Evolutionary conservation across 1,140 invertebrate species (phyloP).

Genomic region (Mercenaria mercenaria): DNA sequence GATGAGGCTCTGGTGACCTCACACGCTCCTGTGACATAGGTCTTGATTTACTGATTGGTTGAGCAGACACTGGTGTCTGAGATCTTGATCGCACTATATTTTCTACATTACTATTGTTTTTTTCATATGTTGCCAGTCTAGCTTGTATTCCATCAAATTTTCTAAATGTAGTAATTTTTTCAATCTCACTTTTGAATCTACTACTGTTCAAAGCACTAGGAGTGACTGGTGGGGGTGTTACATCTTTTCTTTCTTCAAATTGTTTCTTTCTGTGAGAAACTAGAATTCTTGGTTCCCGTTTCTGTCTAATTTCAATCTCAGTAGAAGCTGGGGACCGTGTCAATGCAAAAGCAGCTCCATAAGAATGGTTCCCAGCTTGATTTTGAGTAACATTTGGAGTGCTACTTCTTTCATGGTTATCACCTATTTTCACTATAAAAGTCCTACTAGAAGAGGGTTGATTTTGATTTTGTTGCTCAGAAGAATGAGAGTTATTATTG

Average conservation of each 20-base stretch:
- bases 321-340: constrained; percentile 76
- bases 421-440: constrained; percentile 75
- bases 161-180: constrained; percentile 78
- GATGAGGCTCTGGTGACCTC: constrained; percentile 48
- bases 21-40: constrained; percentile 62
- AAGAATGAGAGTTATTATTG: constrained; percentile 51
- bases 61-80: constrained; percentile 49
- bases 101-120: constrained; percentile 45
- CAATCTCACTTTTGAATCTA: constrained; percentile 81
- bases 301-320: constrained; percentile 76
- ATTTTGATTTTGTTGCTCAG: constrained; percentile 66
- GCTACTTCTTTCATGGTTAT: constrained; percentile 64
- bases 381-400: constrained; percentile 34
- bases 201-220: constrained; percentile 42
- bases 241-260: constrained; percentile 79
- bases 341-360: constrained; percentile 80
- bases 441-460: constrained; percentile 62
- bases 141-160: constrained; percentile 80
- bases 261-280: constrained; percentile 81
- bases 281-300: constrained; percentile 62
- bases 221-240: constrained; percentile 37
- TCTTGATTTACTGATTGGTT: constrained; percentile 56
- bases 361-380: constrained; percentile 66
- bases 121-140: constrained; percentile 80
- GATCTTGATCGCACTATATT: constrained; percentile 23